phyloP scores from a whole-genome alignment of 2,797 vertebrate species.

The Eulemur rubriventer region DNA sequence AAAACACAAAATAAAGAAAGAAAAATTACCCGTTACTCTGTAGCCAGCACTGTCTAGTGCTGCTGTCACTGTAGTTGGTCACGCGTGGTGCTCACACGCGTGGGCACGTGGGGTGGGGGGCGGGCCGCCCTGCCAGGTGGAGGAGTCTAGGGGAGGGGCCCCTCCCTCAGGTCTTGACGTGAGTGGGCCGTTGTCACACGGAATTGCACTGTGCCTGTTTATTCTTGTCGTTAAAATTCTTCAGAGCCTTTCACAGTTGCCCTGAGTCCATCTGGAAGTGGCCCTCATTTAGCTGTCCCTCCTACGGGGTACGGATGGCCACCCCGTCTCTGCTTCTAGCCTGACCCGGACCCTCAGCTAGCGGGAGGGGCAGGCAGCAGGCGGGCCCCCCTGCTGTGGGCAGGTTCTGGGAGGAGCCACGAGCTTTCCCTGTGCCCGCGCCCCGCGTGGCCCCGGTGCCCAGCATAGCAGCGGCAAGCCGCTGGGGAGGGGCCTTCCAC shows the following conservation, averaged over 20 bases:
- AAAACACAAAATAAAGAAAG: neutral
- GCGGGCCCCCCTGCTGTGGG: neutral
- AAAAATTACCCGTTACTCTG: neutral
- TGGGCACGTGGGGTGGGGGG: neutral
- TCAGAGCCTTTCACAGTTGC: neutral
- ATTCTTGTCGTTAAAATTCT: neutral
- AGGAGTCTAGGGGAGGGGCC: neutral
- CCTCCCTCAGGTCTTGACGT: neutral
- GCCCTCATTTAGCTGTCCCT: neutral
- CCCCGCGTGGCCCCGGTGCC: neutral
- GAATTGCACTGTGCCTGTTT: neutral
- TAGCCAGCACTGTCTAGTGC: neutral
- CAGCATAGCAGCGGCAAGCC: neutral
- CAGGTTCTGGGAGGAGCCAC: no score
- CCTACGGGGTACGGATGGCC: no score
- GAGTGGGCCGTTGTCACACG: neutral
- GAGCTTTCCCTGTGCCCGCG: neutral
- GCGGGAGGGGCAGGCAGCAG: no score
- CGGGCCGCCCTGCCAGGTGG: fast-evolving
- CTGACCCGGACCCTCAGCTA: neutral
- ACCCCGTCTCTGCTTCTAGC: neutral
- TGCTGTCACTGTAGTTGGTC: neutral
- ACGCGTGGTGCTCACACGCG: neutral
- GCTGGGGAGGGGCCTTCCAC: neutral
- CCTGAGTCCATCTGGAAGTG: neutral